Evolutionary conservation across 2,888 invertebrate species (phyloP), one percentile per base, ranked within the genome.

Genomic region (Drosophila bunnanda): DNA sequence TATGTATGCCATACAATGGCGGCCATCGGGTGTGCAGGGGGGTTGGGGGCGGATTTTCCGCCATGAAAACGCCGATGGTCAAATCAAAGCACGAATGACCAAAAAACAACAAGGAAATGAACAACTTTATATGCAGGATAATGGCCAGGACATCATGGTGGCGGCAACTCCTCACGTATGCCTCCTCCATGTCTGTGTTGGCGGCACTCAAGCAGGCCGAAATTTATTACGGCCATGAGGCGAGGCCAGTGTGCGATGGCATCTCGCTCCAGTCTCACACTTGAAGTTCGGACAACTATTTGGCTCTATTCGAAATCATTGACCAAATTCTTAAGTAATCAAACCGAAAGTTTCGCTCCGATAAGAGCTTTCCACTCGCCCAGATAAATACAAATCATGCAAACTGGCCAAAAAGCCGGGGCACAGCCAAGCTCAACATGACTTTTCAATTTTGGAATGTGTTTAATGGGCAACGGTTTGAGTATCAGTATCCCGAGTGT

Each of bases 101-200:
- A 55, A 67, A 76, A 76, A 73, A 68, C 67, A 69, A 75, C 76
- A 76, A 78, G 71, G 77, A 87, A 82, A 87, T 84, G 87, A 87
- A 80, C 82, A 82, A 80, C 80, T 85, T 87, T 87, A 87, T 84
- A 85, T 85, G 84, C 84, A 85, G 85, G 85, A 84, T 87, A 85
- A 85, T 85, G 82, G 82, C 75, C 80, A 75, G 77, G 77, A 72
- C 87, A 85, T 82, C 84, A 87, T 80, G 78, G 73, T 76, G 79
- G 74, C 75, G 44, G 65, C 53, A 55, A 28, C 43, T 72, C 30
- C 32, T 13, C 60, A 52, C 67, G 43, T 58, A n/a, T 25, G 25
- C 12, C 15, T 32, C 9, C n/a, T 4, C 15, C 15, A 15, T 38
- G 22, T 57, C n/a, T 64, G 28, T 59, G 55, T n/a, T n/a, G 52